Base-by-base conservation (phyloP, 2,888 invertebrate genomes). In the Mellilla xanthometata region DNA sequence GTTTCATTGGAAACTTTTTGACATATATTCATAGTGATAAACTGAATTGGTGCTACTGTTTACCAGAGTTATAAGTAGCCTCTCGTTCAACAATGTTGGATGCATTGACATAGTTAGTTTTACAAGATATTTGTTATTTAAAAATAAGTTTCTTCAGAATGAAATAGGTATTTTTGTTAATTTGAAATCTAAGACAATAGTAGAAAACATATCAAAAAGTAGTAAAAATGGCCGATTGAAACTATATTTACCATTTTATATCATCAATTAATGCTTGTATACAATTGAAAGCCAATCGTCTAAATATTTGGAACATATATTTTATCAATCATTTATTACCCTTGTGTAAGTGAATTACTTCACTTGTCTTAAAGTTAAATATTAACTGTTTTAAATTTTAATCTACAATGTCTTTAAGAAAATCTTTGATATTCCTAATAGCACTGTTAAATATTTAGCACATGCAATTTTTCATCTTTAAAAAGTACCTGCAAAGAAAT, bases 41-140 rank as follows among this genome's bases (percentile, higher is more conserved):
- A 65, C 76, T 73, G 36, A 72, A 80, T 81, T 79, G 84, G 86
- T 85, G 85, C 85, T 85, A 83, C 75, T 35, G 30, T 39, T 30
- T 31, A 22, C 26, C 39, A 46, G 24, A 36, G 19, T 38, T 32
- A 19, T 26, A 46, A 51, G 43, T 27, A 19, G 22, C 6, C 10
- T 31, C 36, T 52, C 35, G 11, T 7, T 35, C 23, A 7, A 35
- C 24, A 23, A 19, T 35, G n/a, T n/a, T 27, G n/a, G 5, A 27
- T 22, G 31, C 9, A 28, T 19, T 32, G 2, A 29, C 15, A 19
- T 19, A 19, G 15, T 19, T 19, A 1, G 15, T 19, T 19, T 5
- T 5, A 19, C 15, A 19, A 3, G 6, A 19, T 1, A n/a, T 19
- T 19, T 19, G 15, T 19, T 19, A 6, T 19, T 19, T 19, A n/a